Conservation (phyloP, 2,113 vertebrate genomes). For the Colistium nudipinnis region DNA sequence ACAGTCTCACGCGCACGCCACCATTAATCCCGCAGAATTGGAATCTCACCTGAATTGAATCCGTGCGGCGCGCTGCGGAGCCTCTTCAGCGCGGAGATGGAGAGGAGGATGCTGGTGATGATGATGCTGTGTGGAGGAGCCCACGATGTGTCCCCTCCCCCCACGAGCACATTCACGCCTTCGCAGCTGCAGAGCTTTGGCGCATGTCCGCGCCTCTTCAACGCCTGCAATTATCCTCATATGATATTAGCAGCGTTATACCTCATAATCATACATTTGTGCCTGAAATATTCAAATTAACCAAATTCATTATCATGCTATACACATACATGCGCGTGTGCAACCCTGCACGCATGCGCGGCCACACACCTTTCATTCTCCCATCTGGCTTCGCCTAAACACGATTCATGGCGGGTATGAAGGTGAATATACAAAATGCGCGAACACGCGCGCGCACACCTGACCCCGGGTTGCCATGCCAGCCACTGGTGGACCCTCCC, state of each 20-base stretch:
- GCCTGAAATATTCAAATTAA: too few relatives aligned
- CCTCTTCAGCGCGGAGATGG: slow-evolving; percentile 45
- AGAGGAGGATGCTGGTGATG: slow-evolving; percentile 48
- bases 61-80: slow-evolving; percentile 33
- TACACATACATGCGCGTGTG: neutral
- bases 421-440: neutral
- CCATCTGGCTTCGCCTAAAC: neutral
- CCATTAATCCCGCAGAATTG: neutral
- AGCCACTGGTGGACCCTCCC: slow-evolving; percentile 50
- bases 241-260: too few relatives aligned
- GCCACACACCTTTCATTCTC: neutral
- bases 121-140: slow-evolving; percentile 66
- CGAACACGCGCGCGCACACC: slow-evolving; percentile 55
- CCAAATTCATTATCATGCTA: too few relatives aligned
- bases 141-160: slow-evolving; percentile 75
- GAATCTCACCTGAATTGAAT: slow-evolving; percentile 58
- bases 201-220: slow-evolving; percentile 19
- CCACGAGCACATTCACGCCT: slow-evolving; percentile 52
- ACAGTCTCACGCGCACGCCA: too few relatives aligned
- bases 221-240: too few relatives aligned
- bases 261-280: too few relatives aligned
- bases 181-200: slow-evolving; percentile 34
- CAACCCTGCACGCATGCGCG: slow-evolving; percentile 12
- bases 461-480: slow-evolving; percentile 76
- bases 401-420: neutral